phyloP scores from a whole-genome alignment of 2,888 invertebrate species.

The Nephrotoma flavescens region DNA sequence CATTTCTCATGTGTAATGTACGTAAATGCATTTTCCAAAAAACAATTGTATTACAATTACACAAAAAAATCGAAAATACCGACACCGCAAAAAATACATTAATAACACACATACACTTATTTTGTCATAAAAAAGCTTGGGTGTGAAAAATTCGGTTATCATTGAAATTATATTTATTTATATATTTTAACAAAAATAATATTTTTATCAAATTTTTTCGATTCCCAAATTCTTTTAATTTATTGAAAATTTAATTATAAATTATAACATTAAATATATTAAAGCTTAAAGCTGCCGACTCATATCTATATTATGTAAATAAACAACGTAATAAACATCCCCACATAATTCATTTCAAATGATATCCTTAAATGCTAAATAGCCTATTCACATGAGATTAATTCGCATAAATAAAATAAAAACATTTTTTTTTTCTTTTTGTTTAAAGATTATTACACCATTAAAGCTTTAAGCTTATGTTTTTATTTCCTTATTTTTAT shows the following conservation, averaged over 20 bases:
- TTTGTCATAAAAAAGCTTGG: not conserved
- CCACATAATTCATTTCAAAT: not conserved
- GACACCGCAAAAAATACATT: not conserved
- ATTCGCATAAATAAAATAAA: not conserved
- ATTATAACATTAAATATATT: not conserved
- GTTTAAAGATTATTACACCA: not conserved
- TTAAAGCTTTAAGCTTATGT: not conserved
- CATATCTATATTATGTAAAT: not conserved
- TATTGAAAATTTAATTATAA: not conserved
- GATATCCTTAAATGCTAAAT: not conserved
- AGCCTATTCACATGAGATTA: not conserved
- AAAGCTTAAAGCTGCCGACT: not conserved
- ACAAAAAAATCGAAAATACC: not conserved
- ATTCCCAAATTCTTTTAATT: not conserved
- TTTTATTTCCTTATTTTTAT: not conserved
- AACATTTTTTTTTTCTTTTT: not conserved
- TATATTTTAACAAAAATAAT: not conserved
- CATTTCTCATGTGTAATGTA: not conserved
- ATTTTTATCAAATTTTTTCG: not conserved
- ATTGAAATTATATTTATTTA: not conserved
- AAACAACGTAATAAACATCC: not conserved
- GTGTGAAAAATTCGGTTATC: not conserved
- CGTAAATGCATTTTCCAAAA: not conserved
- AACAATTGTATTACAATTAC: not conserved
- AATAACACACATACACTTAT: not conserved